These are phyloP conservation scores for Pseudeuparius sepicola DNA, from an alignment of 2,888 invertebrate species.

Conservation along the genomic window DNA sequence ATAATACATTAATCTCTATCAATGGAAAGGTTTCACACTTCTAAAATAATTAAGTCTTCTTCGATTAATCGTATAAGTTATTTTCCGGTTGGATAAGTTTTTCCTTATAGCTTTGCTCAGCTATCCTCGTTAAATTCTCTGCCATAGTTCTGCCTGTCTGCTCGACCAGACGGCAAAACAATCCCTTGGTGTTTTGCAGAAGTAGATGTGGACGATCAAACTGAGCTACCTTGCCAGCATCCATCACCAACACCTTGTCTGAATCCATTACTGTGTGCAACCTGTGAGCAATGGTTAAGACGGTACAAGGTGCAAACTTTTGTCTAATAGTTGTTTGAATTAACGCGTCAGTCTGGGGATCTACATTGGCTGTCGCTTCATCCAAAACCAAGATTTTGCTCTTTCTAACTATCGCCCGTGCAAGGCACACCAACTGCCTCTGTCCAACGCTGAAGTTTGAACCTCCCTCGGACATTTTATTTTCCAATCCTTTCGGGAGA, in stretches of 20 bases:
- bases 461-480: conserved; percentile 61
- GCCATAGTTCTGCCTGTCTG: conserved; percentile 47
- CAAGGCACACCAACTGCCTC: conserved; percentile 58
- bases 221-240: conserved; percentile 64
- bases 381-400: conserved; percentile 38
- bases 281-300: conserved; percentile 73
- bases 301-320: conserved; percentile 66
- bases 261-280: conserved; percentile 79
- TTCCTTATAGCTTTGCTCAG: too few relatives aligned
- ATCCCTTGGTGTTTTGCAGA: conserved; percentile 37
- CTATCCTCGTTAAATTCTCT: conserved; percentile 23
- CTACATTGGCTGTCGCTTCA: conserved; percentile 76
- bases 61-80: too few relatives aligned
- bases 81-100: too few relatives aligned
- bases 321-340: conserved; percentile 65
- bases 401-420: conserved; percentile 47
- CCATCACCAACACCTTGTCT: conserved; percentile 71
- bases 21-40: too few relatives aligned
- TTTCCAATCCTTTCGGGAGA: conserved; percentile 51
- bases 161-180: conserved; percentile 45
- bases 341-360: conserved; percentile 62
- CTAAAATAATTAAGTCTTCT: too few relatives aligned
- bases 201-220: conserved; percentile 63
- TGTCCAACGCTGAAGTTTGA: conserved; percentile 40
- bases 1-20: too few relatives aligned